Conservation (phyloP, 1,140 invertebrate species). For the Caenorhabditis brenneri region DNA sequence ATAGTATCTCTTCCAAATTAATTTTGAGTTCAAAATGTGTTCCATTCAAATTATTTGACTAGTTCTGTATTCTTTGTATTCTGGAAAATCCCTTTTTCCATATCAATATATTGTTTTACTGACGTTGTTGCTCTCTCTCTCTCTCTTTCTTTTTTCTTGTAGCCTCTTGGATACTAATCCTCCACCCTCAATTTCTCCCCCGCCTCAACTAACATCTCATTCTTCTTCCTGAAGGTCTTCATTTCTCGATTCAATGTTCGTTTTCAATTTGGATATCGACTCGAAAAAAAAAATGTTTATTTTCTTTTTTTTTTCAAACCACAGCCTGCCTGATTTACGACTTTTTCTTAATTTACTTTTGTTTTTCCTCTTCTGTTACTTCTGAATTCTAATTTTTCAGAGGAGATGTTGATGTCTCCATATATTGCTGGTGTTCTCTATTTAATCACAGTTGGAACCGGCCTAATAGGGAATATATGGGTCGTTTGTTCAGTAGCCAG, state of each 20-base stretch:
- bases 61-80: background rate
- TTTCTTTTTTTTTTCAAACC: background rate
- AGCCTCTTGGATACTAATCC: conserved; percentile 28
- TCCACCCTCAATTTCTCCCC: background rate
- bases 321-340: background rate
- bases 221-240: conserved; percentile 5
- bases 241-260: conserved; percentile 19
- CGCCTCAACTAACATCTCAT: background rate
- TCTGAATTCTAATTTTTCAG: background rate
- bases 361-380: background rate
- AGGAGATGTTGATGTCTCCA: conserved; percentile 16
- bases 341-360: background rate
- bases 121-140: background rate
- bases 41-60: no score
- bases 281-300: background rate
- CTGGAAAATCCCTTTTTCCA: background rate
- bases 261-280: background rate
- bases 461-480: conserved; percentile 55
- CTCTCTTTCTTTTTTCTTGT: background rate
- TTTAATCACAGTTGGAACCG: conserved; percentile 45
- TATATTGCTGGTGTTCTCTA: conserved; percentile 44
- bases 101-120: background rate
- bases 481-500: conserved; percentile 55
- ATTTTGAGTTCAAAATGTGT: background rate
- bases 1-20: background rate